Evolutionary conservation across 2,888 invertebrate species (phyloP), one percentile per base, ranked within the genome.

Genomic region (Fragum whitleyi): DNA sequence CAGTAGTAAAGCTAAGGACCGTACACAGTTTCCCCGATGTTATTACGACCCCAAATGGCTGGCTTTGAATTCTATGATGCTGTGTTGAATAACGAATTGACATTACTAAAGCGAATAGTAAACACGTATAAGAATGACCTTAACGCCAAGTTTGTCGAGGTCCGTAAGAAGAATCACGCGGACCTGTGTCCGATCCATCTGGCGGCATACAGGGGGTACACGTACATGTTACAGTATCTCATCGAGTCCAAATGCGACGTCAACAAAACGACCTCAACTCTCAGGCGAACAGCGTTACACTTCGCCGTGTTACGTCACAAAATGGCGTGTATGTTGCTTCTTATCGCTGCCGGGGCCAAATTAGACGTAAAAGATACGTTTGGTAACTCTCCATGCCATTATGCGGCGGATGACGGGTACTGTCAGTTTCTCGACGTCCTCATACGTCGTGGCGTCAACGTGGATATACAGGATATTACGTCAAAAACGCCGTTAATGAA

Each of bases 401-500:
- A 94, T 77, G 94, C 94, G 0, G 94, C 94, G 0, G 94, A 94
- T 74, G 93, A 94, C 77, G 94, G 94, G 16, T 91, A 93, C 79
- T 91, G 91, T 74, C 92, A 92, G 79, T 92, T 94, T 36, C 82
- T 94, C 16, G 92, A 93, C 74, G 92, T 93, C 11, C 83, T 94
- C 6, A 90, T 93, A 51, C 88, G 91, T 19, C 91, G 93, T 51
- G 91, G 91, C 36, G 92, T 92, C 11, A 91, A 93, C 74, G 91
- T 93, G 32, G 92, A 94, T 83, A 92, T 91, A 36, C 92, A 93
- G 81, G 94, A 94, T 74, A 94, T 94, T 62, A 94, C 94, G 29
- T 92, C 92, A 23, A 94, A 94, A 81, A 94, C 94, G 36, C 93
- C 94, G 5, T 88, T 93, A 59, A 94, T 94, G 93, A 94, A 94